phyloP scores from a whole-genome alignment of 2,113 vertebrate species.

The Phasianus colchicus region DNA sequence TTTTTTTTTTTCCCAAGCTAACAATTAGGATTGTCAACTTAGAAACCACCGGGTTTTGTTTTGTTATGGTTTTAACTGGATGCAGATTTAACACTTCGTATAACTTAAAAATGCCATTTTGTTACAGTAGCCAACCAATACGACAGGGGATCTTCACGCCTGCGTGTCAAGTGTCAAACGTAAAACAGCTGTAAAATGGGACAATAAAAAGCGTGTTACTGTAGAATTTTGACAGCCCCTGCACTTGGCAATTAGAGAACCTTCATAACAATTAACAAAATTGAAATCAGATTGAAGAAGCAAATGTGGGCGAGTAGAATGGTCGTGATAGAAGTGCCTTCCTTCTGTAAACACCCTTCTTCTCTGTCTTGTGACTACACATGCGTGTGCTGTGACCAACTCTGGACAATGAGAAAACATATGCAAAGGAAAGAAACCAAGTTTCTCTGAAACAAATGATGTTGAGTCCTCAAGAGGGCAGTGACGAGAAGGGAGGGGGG shows the following conservation, averaged over 20 bases:
- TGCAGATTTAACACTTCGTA: slow-evolving; percentile 48
- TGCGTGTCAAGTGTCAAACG: slow-evolving; percentile 47
- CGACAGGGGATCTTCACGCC: slow-evolving; percentile 11
- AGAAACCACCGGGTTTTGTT: background rate
- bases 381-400: rapidly evolving
- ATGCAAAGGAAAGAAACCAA: background rate
- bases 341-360: background rate
- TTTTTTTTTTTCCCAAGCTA: slow-evolving; percentile 21
- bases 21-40: slow-evolving; percentile 39
- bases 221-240: slow-evolving; percentile 20
- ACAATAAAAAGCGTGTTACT: slow-evolving; percentile 49
- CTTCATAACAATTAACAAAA: slow-evolving; percentile 55
- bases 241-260: background rate
- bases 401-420: slow-evolving; percentile 1
- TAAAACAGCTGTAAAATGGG: slow-evolving; percentile 49
- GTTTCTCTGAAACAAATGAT: background rate
- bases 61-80: slow-evolving; percentile 65
- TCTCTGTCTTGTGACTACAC: background rate
- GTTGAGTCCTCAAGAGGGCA: background rate
- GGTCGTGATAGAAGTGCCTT: background rate
- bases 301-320: background rate
- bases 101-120: slow-evolving; percentile 52
- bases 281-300: slow-evolving; percentile 31
- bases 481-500: background rate
- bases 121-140: slow-evolving; percentile 42